phyloP scores from a whole-genome alignment of 1,140 invertebrate species.

The Drosophila seguyi region DNA sequence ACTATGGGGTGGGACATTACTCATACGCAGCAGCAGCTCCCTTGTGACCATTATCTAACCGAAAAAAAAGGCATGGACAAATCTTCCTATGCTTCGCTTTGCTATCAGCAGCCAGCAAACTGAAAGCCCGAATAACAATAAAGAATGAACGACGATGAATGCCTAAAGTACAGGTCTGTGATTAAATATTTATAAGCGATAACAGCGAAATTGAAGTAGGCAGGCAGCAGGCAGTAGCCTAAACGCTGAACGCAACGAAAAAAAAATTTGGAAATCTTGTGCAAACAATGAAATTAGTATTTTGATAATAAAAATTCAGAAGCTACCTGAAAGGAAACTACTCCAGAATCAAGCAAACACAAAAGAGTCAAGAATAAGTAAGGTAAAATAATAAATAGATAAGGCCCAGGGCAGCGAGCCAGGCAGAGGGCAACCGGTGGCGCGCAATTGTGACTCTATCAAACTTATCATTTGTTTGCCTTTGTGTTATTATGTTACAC shows the following conservation, averaged over 20 bases:
- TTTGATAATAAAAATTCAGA: constrained; percentile 84
- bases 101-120: constrained; percentile 46
- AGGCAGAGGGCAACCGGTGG: constrained; percentile 24
- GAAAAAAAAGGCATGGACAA: constrained; percentile 16
- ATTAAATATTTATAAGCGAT: constrained; percentile 84
- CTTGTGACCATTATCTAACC: constrained; percentile 44
- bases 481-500: constrained; percentile 82
- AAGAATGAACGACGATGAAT: constrained; percentile 50
- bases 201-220: constrained; percentile 68
- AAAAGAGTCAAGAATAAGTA: constrained; percentile 24
- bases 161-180: constrained; percentile 76
- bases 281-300: constrained; percentile 83
- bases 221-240: background rate
- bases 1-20: constrained; percentile 41
- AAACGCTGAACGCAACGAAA: background rate
- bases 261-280: constrained; percentile 70
- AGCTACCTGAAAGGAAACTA: constrained; percentile 71
- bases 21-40: constrained; percentile 57
- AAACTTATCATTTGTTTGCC: constrained; percentile 81
- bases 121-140: constrained; percentile 44
- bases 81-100: constrained; percentile 31
- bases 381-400: constrained; percentile 73
- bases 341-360: constrained; percentile 38
- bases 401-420: constrained; percentile 41
- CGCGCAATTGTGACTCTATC: constrained; percentile 74